Conservation (phyloP, 2,797 vertebrate genomes). For the Scolopax bukidnonensis region DNA sequence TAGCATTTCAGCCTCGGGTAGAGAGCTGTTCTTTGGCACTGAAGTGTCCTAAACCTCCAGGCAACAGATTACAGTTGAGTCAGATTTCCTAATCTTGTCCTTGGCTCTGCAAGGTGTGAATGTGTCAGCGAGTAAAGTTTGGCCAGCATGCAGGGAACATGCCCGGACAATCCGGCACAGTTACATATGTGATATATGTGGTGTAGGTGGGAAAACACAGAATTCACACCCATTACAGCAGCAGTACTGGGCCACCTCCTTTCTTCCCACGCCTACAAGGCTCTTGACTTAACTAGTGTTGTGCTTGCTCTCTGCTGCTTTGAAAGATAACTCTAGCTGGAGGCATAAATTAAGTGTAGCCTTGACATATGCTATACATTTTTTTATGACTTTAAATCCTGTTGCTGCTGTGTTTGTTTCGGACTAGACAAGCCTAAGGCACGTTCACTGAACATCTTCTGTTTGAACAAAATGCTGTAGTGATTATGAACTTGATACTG, state of each 20-base stretch:
- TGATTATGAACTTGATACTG: neutral
- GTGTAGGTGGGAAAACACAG: neutral
- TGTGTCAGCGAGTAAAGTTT: neutral
- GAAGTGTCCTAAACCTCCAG: neutral
- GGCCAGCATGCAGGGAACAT: neutral
- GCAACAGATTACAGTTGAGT: neutral
- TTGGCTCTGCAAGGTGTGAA: neutral
- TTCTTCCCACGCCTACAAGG: neutral
- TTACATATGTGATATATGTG: neutral
- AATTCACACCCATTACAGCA: neutral
- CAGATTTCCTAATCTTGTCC: neutral
- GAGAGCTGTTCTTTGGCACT: neutral
- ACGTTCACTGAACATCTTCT: neutral
- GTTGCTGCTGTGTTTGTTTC: neutral
- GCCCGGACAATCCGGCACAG: accelerated
- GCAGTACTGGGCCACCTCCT: neutral
- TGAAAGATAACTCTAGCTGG: neutral
- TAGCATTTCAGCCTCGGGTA: neutral
- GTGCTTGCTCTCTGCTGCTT: neutral
- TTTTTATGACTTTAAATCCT: neutral
- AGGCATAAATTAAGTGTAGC: neutral
- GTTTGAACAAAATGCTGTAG: neutral
- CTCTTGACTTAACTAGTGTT: neutral
- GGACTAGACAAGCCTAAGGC: neutral
- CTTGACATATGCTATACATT: neutral